These are phyloP conservation scores for Oscheius myriophilus DNA, from an alignment of 2,888 invertebrate genomes.

Conservation along the genomic window DNA sequence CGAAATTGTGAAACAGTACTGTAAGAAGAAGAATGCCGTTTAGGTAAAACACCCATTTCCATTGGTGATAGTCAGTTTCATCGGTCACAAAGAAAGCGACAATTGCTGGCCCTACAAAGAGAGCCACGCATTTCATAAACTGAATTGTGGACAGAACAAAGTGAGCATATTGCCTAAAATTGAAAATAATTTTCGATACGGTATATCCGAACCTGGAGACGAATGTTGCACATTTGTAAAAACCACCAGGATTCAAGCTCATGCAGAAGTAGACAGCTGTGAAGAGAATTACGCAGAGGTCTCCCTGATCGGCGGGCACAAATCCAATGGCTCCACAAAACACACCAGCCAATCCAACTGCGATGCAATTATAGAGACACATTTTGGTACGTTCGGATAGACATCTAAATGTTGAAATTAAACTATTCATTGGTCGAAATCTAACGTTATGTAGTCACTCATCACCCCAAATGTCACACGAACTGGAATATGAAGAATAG, in stretches of 20 bases:
- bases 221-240: constrained; percentile 64
- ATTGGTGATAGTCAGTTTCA: constrained; percentile 43
- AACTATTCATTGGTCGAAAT: neutral
- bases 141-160: constrained; percentile 63
- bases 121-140: constrained; percentile 63
- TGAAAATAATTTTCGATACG: neutral
- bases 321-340: constrained; percentile 40
- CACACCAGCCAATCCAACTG: constrained; percentile 55
- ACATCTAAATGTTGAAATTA: constrained; percentile 1
- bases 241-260: constrained; percentile 64
- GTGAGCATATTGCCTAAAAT: constrained; percentile 55
- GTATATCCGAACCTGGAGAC: constrained; percentile 5
- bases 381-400: constrained; percentile 52
- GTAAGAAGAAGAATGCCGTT: constrained; percentile 48
- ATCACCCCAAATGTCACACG: constrained; percentile 59
- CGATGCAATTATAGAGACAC: constrained; percentile 58
- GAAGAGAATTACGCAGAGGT: constrained; percentile 15
- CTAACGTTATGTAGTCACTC: constrained; percentile 32
- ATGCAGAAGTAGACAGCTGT: constrained; percentile 52
- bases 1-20: constrained; percentile 17
- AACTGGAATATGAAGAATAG: constrained; percentile 50
- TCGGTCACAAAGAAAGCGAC: constrained; percentile 57
- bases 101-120: constrained; percentile 60
- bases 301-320: constrained; percentile 6
- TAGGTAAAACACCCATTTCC: constrained; percentile 49